These are phyloP conservation scores for Drosophila takahashii DNA, from an alignment of 1,140 invertebrate species.

Conservation along the genomic window DNA sequence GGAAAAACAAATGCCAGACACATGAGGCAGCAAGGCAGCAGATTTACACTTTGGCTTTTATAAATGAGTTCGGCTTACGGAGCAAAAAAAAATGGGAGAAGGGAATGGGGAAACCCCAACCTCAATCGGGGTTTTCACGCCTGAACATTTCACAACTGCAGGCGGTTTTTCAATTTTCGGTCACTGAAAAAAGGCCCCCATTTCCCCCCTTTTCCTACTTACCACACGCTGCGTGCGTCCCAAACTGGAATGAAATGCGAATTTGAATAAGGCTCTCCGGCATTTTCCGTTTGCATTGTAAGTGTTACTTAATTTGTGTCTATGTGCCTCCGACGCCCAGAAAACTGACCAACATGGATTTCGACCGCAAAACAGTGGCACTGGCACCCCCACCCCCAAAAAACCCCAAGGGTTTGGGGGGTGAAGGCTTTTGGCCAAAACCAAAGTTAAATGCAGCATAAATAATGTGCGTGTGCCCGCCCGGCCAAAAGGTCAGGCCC, in stretches of 20 bases:
- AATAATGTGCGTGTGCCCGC: conserved; percentile 69
- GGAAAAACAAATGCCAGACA: conserved; percentile 49
- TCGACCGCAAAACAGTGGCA: conserved; percentile 67
- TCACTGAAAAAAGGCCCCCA: conserved; percentile 62
- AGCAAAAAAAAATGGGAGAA: not conserved
- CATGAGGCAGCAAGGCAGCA: conserved; percentile 51
- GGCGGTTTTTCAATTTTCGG: conserved; percentile 81
- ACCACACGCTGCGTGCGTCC: conserved; percentile 65
- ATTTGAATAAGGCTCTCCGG: conserved; percentile 54
- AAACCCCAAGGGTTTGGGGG: not conserved
- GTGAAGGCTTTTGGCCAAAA: conserved; percentile 34
- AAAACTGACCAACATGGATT: conserved; percentile 46
- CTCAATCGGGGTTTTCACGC: conserved; percentile 80
- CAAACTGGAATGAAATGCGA: conserved; percentile 75
- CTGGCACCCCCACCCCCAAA: conserved; percentile 24
- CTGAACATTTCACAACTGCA: conserved; percentile 82
- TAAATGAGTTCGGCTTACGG: conserved; percentile 57
- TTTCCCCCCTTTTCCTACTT: conserved; percentile 13
- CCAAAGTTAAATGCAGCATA: conserved; percentile 83
- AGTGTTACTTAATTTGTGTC: conserved; percentile 79
- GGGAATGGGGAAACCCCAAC: conserved; percentile 24
- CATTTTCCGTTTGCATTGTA: conserved; percentile 56
- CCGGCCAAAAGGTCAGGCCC: conserved; percentile 27
- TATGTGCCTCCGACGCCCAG: conserved; percentile 12
- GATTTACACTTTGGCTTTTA: conserved; percentile 80